Conservation (phyloP, 2,888 invertebrate species). For the Melanotus villosus region DNA sequence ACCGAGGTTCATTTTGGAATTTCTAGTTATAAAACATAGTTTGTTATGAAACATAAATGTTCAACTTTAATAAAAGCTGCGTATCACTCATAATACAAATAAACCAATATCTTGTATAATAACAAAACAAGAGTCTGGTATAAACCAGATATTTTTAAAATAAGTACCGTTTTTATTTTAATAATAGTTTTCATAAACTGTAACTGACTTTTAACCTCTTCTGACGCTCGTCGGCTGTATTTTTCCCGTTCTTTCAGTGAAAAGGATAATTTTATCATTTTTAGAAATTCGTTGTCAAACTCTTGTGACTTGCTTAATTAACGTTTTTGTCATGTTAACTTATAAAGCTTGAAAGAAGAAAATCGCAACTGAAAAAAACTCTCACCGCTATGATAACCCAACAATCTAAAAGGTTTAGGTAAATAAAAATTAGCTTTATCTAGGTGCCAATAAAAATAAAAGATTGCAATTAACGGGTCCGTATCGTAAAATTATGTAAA, state of each 20-base stretch:
- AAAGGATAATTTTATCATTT: no score
- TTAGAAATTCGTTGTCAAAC: no score
- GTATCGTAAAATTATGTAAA: background rate
- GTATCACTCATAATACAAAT: background rate
- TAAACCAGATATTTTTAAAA: background rate
- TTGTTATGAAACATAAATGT: no score
- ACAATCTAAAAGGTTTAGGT: background rate
- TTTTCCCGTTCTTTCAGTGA: background rate
- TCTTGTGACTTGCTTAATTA: no score
- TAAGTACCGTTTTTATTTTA: background rate
- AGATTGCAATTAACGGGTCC: background rate
- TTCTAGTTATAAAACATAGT: no score
- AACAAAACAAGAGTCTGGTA: background rate
- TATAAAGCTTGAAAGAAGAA: no score
- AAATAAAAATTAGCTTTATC: background rate
- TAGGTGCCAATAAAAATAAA: slow-evolving; percentile 5
- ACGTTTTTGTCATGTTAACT: no score
- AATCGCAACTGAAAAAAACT: no score
- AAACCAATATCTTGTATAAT: background rate
- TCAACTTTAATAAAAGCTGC: no score
- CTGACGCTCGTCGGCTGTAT: background rate
- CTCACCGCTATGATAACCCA: no score
- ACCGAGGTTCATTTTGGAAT: no score
- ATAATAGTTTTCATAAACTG: background rate
- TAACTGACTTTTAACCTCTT: slow-evolving; percentile 9